A percentile compares a stretch with the other conserved stretches of the same genome.
These are phyloP conservation scores for Hippasteria phrygiana DNA, from an alignment of 53 echinoderm and acorn worm species.

Conservation along the genomic window DNA sequence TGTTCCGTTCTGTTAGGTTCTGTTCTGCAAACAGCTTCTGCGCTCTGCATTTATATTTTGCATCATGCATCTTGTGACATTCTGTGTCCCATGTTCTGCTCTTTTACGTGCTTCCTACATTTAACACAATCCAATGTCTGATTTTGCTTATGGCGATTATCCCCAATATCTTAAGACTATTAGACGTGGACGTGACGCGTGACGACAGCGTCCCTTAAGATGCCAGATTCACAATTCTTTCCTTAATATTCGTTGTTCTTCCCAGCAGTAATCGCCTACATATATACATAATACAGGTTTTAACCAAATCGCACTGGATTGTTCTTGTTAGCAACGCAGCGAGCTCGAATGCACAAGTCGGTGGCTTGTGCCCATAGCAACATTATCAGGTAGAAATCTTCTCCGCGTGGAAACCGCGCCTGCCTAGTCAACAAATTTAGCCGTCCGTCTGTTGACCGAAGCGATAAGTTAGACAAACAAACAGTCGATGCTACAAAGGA, in stretches of 20 bases:
- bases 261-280: background rate
- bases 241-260: background rate
- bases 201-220: background rate
- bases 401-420: conserved; percentile 7
- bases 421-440: conserved; percentile 34
- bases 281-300: background rate
- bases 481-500: background rate
- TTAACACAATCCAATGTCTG: background rate
- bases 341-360: conserved; percentile 25
- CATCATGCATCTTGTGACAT: too few species aligned
- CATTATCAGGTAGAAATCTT: conserved; percentile 35
- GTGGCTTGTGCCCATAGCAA: conserved; percentile 38
- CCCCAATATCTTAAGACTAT: too few species aligned
- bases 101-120: too few species aligned
- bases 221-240: background rate
- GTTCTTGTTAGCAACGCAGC: background rate
- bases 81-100: too few species aligned
- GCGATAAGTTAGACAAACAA: conserved; percentile 56
- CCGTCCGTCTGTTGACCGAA: conserved; percentile 28
- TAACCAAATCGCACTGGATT: background rate
- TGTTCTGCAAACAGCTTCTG: too few species aligned
- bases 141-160: background rate
- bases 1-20: too few species aligned
- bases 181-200: too few species aligned
- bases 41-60: too few species aligned